A percentile compares a stretch with the other conserved stretches of the same genome.
phyloP scores from a whole-genome alignment of 2,888 invertebrate genomes.

The Geotrupes spiniger region DNA sequence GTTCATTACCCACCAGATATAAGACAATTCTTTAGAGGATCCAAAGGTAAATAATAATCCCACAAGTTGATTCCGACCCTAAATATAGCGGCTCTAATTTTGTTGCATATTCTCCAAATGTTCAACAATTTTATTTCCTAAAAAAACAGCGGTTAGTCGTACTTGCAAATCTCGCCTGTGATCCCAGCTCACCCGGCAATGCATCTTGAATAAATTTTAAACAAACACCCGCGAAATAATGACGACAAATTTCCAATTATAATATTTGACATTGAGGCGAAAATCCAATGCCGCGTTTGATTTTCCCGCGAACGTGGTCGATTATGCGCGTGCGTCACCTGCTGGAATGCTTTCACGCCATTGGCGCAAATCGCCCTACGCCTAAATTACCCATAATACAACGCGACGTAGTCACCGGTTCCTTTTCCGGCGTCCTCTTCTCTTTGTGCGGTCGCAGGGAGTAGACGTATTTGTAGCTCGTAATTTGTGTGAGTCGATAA shows the following conservation, averaged over 20 bases:
- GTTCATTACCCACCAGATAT: slow-evolving; percentile 66
- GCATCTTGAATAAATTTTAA: slow-evolving; percentile 31
- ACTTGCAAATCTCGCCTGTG: slow-evolving; percentile 4
- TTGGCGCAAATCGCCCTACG: slow-evolving; percentile 17
- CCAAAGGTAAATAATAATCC: slow-evolving; percentile 67
- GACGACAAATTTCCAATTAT: slow-evolving; percentile 17
- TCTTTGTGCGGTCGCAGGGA: slow-evolving; percentile 39
- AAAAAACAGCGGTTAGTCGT: slow-evolving; percentile 3
- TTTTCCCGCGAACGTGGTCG: slow-evolving; percentile 16
- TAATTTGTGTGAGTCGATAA: slow-evolving; percentile 9
- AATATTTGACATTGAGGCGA: slow-evolving; percentile 11
- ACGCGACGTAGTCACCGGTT: slow-evolving; percentile 12
- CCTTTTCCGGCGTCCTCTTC: slow-evolving; percentile 38
- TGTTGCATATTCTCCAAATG: slow-evolving; percentile 78
- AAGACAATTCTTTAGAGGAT: slow-evolving; percentile 65
- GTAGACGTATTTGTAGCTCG: slow-evolving; percentile 37
- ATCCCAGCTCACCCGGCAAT: slow-evolving; percentile 35
- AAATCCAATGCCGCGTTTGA: slow-evolving; percentile 15
- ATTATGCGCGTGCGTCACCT: slow-evolving; percentile 9
- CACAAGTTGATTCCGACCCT: slow-evolving; percentile 70
- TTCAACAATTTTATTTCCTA: slow-evolving; percentile 57
- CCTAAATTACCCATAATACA: slow-evolving; percentile 30
- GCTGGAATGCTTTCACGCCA: neutral
- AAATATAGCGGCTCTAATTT: slow-evolving; percentile 73
- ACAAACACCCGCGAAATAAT: slow-evolving; percentile 10